phyloP scores from a whole-genome alignment of 1,140 invertebrate genomes.

The Lordiphosa clarofinis region DNA sequence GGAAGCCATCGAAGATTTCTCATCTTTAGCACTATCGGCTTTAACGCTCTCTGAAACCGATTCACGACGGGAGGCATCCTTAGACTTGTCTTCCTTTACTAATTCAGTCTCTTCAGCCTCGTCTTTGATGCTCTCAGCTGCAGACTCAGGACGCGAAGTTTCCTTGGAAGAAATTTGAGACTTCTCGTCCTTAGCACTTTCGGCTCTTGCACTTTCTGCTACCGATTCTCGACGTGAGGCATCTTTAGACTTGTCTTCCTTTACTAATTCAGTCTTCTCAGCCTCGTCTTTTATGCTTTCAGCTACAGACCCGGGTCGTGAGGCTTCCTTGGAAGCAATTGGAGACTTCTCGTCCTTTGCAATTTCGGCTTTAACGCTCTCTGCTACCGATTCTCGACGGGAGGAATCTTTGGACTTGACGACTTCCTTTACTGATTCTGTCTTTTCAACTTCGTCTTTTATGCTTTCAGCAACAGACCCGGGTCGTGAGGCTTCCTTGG shows the following conservation, averaged over 20 bases:
- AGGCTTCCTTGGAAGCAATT: constrained; percentile 8
- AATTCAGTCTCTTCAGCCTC: no score
- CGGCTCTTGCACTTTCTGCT: no score
- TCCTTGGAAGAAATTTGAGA: no score
- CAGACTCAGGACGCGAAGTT: no score
- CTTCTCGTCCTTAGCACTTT: no score
- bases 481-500: constrained; percentile 7
- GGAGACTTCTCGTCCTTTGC: constrained; percentile 15
- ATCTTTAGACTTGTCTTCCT: no score
- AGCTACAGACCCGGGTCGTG: constrained; percentile 10
- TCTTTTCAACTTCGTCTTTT: constrained; percentile 20
- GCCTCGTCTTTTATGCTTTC: constrained; percentile 9
- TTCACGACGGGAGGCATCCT: constrained; percentile 9
- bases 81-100: no score
- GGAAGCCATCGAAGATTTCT: constrained; percentile 31
- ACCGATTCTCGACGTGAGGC: no score
- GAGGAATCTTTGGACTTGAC: constrained; percentile 7
- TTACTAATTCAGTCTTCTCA: background rate
- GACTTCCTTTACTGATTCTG: background rate
- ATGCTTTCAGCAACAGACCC: constrained; percentile 23
- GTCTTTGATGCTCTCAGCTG: no score
- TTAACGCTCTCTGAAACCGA: constrained; percentile 21
- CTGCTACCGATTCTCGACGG: constrained; percentile 3
- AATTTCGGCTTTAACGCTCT: constrained; percentile 12
- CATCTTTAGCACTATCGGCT: constrained; percentile 14